A percentile compares a stretch with the other conserved stretches of the same genome.
Conservation (phyloP, 92 coral and sea anemone genomes). For the Porites rus region DNA sequence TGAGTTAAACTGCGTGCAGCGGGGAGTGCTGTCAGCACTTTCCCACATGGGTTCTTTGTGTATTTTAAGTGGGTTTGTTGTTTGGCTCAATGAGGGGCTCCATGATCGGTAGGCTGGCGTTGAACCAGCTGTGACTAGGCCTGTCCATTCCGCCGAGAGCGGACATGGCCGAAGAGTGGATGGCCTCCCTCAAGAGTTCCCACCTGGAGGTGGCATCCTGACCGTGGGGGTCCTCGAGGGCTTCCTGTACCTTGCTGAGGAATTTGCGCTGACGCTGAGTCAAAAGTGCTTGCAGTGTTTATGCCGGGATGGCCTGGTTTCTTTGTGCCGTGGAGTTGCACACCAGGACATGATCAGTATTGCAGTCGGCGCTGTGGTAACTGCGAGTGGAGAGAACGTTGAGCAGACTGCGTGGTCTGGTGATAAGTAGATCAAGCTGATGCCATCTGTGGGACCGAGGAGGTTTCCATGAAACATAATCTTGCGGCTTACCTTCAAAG, state of each 20-base stretch:
- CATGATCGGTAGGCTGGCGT: no score
- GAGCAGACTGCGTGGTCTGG: conserved; percentile 28
- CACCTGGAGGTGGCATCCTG: not conserved
- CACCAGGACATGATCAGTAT: conserved; percentile 26
- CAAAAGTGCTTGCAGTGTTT: not conserved
- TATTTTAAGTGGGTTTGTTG: no score
- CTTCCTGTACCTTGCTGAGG: not conserved
- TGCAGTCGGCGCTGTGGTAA: conserved; percentile 38
- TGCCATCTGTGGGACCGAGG: not conserved
- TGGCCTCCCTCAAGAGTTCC: not conserved
- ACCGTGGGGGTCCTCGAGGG: not conserved
- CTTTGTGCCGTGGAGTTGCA: not conserved
- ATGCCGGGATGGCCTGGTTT: not conserved
- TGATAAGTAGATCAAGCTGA: conserved; percentile 26
- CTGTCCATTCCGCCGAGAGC: no score
- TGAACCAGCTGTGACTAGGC: no score
- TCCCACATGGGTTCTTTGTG: no score
- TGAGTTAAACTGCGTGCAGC: no score
- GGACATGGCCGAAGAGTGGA: not conserved
- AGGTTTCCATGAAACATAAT: not conserved
- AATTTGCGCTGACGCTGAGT: not conserved
- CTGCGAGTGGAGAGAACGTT: conserved; percentile 29
- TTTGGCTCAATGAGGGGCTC: no score
- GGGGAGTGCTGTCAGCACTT: no score
- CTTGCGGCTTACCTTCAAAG: not conserved